phyloP scores from a whole-genome alignment of 2,797 vertebrate species.

The Atherinosoma microstoma region DNA sequence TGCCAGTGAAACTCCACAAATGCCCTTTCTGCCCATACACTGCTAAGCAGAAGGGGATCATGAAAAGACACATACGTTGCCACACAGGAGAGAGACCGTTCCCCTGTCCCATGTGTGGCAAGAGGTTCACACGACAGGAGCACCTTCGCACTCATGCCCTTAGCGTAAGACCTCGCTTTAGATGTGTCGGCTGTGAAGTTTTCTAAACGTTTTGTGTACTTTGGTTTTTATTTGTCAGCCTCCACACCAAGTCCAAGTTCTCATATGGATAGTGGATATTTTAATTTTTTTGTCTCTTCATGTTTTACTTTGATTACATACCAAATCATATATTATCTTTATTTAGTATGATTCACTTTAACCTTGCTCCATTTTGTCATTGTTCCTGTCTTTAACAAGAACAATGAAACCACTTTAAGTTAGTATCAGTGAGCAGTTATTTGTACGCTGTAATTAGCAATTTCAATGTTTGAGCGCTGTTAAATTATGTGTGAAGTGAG shows the following conservation, averaged over 20 bases:
- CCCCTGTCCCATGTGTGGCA: conserved; percentile 95
- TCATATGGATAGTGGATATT: not conserved
- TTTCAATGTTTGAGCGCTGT: not conserved
- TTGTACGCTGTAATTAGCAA: conserved; percentile 10
- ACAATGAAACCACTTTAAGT: conserved; percentile 1
- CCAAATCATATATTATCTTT: no score
- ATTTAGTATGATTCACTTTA: no score
- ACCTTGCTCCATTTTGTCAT: no score
- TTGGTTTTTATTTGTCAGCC: not conserved
- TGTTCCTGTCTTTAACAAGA: not conserved
- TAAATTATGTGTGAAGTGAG: conserved; percentile 6
- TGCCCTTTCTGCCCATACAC: conserved; percentile 98
- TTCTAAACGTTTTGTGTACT: not conserved
- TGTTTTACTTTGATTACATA: not conserved
- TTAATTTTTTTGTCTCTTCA: not conserved
- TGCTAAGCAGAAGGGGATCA: conserved; percentile 97
- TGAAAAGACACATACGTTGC: conserved; percentile 96
- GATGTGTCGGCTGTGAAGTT: not conserved
- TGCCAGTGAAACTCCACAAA: conserved; percentile 95
- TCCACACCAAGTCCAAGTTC: not conserved
- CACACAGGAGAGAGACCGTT: conserved; percentile 98
- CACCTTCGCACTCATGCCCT: conserved; percentile 94
- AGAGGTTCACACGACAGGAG: conserved; percentile 96
- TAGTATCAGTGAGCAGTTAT: conserved; percentile 6
- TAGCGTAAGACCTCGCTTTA: conserved; percentile 86